These are phyloP conservation scores for Cephus cinctus DNA, from an alignment of 1,140 invertebrate genomes.

Conservation along the genomic window DNA sequence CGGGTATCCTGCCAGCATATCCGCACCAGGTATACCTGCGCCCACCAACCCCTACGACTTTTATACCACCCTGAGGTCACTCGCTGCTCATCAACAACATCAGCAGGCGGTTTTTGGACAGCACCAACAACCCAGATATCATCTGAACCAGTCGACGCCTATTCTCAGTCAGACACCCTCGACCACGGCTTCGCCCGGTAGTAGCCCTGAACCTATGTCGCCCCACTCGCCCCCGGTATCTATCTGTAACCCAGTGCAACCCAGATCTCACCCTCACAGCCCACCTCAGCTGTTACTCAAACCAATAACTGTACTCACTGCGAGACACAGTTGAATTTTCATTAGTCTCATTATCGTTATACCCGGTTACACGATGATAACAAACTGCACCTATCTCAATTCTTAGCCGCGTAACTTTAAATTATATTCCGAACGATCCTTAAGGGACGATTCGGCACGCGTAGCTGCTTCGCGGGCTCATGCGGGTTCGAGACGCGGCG, in stretches of 20 bases:
- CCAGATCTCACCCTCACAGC: slow-evolving; percentile 25
- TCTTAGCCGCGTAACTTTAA: no score
- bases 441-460: no score
- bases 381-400: no score
- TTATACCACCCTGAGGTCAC: slow-evolving; percentile 53
- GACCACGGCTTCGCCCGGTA: slow-evolving; percentile 53
- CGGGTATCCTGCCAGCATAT: slow-evolving; percentile 28
- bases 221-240: slow-evolving; percentile 37
- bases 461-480: no score
- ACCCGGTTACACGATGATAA: no score
- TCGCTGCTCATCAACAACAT: slow-evolving; percentile 46
- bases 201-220: slow-evolving; percentile 56
- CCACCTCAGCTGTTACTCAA: slow-evolving; percentile 44
- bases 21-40: slow-evolving; percentile 27
- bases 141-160: slow-evolving; percentile 33
- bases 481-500: no score
- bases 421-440: no score
- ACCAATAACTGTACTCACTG: slow-evolving; percentile 50
- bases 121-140: slow-evolving; percentile 40
- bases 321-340: slow-evolving; percentile 52
- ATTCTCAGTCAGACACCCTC: slow-evolving; percentile 41
- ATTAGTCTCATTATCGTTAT: no score
- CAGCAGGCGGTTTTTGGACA: slow-evolving; percentile 41
- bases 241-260: slow-evolving; percentile 39
- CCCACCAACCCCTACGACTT: slow-evolving; percentile 49